phyloP scores from a whole-genome alignment of 2,797 vertebrate genomes.

The Syndactyla subalaris region DNA sequence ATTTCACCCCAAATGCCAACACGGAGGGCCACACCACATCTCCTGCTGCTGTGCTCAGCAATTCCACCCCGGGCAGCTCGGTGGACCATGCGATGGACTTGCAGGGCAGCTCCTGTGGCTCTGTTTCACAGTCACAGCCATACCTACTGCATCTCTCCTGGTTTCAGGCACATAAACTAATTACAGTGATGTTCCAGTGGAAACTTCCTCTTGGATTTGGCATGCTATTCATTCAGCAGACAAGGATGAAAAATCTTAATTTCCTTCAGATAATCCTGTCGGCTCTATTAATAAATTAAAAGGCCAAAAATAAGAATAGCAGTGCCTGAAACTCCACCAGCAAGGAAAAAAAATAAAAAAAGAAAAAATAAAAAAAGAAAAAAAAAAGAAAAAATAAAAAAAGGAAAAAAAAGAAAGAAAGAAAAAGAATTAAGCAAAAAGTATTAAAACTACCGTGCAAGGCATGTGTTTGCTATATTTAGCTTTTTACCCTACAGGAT shows the following conservation, averaged over 20 bases:
- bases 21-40: fast-evolving
- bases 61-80: fast-evolving
- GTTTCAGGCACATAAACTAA: not conserved
- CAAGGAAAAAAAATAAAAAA: not conserved
- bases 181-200: not conserved
- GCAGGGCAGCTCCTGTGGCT: not conserved
- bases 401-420: not conserved
- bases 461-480: constrained; percentile 1
- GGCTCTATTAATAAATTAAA: constrained; percentile 22
- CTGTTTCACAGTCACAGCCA: fast-evolving
- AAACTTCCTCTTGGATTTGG: not conserved
- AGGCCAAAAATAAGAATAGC: not conserved
- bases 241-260: not conserved
- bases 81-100: fast-evolving
- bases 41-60: not conserved
- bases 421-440: not conserved
- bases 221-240: not conserved
- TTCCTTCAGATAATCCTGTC: not conserved
- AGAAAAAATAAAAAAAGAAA: not conserved
- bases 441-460: not conserved
- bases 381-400: not conserved
- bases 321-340: not conserved
- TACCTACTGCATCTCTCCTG: not conserved
- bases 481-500: constrained; percentile 11
- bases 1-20: not conserved